These are phyloP conservation scores for Lepidocyrtinus sp. DNA, from an alignment of 2,888 invertebrate genomes.

Conservation along the genomic window DNA sequence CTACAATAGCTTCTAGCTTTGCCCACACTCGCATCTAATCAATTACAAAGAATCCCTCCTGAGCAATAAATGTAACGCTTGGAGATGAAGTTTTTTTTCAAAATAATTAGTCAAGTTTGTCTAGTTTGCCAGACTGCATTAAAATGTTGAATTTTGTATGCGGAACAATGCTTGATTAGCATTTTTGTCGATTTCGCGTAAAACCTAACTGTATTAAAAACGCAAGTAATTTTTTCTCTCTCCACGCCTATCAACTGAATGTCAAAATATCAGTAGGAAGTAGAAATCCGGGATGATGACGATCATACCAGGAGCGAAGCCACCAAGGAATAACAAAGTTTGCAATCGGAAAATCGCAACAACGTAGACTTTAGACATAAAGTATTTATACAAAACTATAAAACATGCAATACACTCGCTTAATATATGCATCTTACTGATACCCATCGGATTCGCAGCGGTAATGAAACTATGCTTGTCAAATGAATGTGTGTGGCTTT, in stretches of 20 bases:
- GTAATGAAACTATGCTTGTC: no score
- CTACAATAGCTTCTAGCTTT: not conserved
- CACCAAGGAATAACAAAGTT: no score
- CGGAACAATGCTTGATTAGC: not conserved
- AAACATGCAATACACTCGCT: no score
- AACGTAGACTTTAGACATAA: no score
- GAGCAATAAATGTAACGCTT: not conserved
- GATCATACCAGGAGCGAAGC: not conserved
- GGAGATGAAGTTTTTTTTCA: not conserved
- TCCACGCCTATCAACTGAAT: slow-evolving; percentile 28
- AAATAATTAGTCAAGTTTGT: slow-evolving; percentile 12
- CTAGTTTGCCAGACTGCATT: slow-evolving; percentile 21
- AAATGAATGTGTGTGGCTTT: slow-evolving; percentile 30
- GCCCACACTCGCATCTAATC: not conserved
- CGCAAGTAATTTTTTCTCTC: slow-evolving; percentile 13
- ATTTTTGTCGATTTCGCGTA: not conserved
- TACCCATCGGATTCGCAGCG: no score
- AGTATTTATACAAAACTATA: no score
- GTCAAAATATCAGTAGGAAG: slow-evolving; percentile 35
- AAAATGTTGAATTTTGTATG: not conserved
- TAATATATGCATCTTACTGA: no score
- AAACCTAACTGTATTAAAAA: not conserved
- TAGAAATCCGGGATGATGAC: not conserved
- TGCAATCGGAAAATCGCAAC: no score
- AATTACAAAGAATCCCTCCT: not conserved